These are phyloP conservation scores for Anastrepha obliqua DNA, from an alignment of 1,140 invertebrate genomes.

Conservation along the genomic window DNA sequence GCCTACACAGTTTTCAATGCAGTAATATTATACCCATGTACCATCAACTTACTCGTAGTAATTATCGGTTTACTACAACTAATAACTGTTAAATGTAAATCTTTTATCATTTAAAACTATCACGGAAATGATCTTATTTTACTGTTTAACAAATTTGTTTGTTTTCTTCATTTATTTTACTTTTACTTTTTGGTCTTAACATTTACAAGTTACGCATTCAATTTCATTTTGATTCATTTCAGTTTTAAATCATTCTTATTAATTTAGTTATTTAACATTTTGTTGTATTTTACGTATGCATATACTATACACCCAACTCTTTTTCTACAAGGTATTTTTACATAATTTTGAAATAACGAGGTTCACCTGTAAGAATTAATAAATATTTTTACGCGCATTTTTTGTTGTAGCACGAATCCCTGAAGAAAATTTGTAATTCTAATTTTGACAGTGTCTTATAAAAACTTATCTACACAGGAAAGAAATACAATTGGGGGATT, in stretches of 20 bases:
- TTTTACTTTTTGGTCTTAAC: not conserved
- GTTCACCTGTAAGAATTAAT: no score
- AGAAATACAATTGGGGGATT: no score
- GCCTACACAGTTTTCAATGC: no score
- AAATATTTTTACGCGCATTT: no score
- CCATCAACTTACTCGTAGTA: not conserved
- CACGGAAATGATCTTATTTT: not conserved
- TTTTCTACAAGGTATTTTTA: no score
- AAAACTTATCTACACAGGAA: no score
- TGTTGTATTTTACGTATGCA: not conserved
- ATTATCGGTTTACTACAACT: not conserved
- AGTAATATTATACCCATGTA: not conserved
- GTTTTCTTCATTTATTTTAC: not conserved
- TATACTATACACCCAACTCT: not conserved
- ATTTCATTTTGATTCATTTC: slow-evolving; percentile 31
- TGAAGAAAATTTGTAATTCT: no score
- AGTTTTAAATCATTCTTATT: not conserved
- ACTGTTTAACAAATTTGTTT: not conserved
- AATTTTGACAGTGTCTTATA: no score
- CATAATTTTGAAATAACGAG: no score
- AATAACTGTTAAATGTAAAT: not conserved
- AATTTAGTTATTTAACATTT: slow-evolving; percentile 27
- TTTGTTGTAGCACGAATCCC: no score
- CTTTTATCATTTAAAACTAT: not conserved
- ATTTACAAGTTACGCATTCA: slow-evolving; percentile 19